Conservation (phyloP, 2,888 invertebrate genomes). For the Lysandra coridon region DNA sequence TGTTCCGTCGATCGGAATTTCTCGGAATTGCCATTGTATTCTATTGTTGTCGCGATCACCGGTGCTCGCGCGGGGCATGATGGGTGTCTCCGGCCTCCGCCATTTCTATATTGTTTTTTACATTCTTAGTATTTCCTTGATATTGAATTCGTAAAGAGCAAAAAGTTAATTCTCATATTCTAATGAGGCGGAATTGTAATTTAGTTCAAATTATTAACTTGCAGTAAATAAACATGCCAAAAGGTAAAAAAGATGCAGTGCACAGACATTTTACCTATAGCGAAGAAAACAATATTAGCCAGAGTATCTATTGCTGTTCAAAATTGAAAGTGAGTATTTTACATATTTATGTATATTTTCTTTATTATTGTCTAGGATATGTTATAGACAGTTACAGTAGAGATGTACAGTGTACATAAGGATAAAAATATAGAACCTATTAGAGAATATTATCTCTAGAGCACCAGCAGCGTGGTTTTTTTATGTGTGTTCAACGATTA, state of each 20-base stretch:
- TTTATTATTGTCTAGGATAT: background rate
- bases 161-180: background rate
- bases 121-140: background rate
- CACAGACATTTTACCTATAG: conserved; percentile 12
- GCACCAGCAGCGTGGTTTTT: background rate
- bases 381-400: background rate
- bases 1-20: background rate
- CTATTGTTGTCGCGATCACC: too few relatives aligned
- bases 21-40: too few relatives aligned
- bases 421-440: too few relatives aligned
- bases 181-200: background rate
- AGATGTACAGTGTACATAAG: background rate
- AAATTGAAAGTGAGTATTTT: conserved; percentile 10
- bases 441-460: too few relatives aligned
- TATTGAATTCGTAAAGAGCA: background rate
- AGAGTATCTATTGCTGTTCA: background rate
- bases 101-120: background rate
- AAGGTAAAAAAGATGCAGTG: conserved; percentile 9
- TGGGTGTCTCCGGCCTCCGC: background rate
- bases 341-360: background rate
- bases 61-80: too few relatives aligned
- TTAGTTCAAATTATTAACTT: background rate
- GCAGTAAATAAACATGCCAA: background rate
- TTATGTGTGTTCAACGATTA: too few relatives aligned
- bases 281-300: conserved; percentile 5